A percentile compares a stretch with the other conserved stretches of the same genome.
These are phyloP conservation scores for Sinosuthora webbiana DNA, from an alignment of 2,113 vertebrate species.

Conservation along the genomic window DNA sequence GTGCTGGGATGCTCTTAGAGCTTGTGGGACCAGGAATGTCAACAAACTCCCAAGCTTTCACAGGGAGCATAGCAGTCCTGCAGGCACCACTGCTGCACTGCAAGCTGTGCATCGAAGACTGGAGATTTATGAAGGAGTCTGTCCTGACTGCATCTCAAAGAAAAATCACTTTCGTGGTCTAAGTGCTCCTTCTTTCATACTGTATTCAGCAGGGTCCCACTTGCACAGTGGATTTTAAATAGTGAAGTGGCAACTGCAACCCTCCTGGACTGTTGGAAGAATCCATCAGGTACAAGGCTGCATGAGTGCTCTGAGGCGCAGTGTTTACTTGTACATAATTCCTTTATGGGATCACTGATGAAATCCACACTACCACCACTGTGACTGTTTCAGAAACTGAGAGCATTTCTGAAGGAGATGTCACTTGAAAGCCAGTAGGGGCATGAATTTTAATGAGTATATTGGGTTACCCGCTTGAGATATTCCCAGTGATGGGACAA, in stretches of 20 bases:
- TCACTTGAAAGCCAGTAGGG: not conserved
- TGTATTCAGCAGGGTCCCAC: not conserved
- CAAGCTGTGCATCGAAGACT: accelerated
- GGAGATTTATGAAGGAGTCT: not conserved
- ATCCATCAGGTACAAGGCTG: not conserved
- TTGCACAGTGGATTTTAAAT: not conserved
- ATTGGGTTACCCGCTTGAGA: not conserved
- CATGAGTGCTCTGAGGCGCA: accelerated
- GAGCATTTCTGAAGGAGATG: not conserved
- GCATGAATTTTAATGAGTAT: not conserved
- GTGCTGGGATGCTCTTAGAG: not conserved
- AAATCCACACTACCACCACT: not conserved
- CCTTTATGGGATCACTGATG: not conserved
- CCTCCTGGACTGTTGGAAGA: not conserved
- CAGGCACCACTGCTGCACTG: not conserved
- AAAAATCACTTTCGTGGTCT: not conserved
- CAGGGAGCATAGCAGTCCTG: not conserved
- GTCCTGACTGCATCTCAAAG: not conserved
- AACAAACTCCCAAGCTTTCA: not conserved
- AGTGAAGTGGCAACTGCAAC: not conserved
- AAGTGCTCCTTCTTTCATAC: not conserved
- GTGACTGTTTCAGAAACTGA: not conserved
- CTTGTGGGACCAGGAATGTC: not conserved
- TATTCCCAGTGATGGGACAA: not conserved
- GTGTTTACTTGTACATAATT: not conserved